Evolutionary conservation across 2,797 vertebrate species (phyloP).

Genomic region (Tokudaia tokunoshimensis): DNA sequence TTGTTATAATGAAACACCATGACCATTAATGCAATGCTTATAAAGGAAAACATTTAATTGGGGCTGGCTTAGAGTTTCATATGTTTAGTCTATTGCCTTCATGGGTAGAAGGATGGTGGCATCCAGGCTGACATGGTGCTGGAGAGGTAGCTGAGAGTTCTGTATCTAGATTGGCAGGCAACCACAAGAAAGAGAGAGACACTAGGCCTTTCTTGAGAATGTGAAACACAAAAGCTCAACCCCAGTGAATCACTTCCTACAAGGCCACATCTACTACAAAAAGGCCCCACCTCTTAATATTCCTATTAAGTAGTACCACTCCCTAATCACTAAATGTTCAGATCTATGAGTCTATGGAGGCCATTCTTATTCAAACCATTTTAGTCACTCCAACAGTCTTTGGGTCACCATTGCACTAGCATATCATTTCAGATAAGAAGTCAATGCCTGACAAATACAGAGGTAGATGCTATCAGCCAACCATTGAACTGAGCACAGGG

Average conservation of each 20-base stretch:
- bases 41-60: not conserved
- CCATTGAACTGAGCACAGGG: no score
- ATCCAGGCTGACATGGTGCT: not conserved
- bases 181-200: not conserved
- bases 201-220: not conserved
- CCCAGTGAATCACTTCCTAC: not conserved
- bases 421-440: not conserved
- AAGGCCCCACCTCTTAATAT: not conserved
- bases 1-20: not conserved
- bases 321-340: no score
- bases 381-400: not conserved
- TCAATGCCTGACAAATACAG: no score
- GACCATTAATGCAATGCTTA: no score
- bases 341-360: not conserved
- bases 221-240: not conserved
- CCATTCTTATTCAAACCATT: not conserved
- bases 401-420: not conserved
- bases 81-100: not conserved
- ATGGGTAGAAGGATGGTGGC: not conserved
- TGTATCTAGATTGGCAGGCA: not conserved
- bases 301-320: not conserved
- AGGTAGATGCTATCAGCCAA: no score
- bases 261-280: not conserved
- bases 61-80: not conserved
- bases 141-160: not conserved